These are phyloP conservation scores for Nomada goodeniana DNA, from an alignment of 2,888 invertebrate genomes.

Conservation along the genomic window DNA sequence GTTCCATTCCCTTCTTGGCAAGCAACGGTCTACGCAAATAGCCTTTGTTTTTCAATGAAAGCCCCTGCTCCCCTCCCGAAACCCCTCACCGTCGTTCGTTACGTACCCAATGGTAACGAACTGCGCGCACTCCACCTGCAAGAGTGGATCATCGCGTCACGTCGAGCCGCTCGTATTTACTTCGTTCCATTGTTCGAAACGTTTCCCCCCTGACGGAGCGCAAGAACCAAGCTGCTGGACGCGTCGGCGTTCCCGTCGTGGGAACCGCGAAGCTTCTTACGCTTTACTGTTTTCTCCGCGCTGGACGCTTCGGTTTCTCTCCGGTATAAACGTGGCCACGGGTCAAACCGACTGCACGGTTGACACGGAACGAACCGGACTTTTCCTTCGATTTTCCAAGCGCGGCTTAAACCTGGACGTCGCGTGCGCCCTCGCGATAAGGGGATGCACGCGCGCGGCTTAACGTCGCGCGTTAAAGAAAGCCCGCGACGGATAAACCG, in stretches of 20 bases:
- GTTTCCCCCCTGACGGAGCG: background rate
- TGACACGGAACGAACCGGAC: background rate
- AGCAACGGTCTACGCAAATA: constrained; percentile 22
- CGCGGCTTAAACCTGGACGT: too few relatives aligned
- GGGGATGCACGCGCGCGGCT: background rate
- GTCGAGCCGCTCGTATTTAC: background rate
- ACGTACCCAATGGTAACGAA: too few relatives aligned
- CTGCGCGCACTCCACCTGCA: too few relatives aligned
- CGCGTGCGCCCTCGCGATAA: background rate
- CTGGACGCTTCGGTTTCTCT: background rate
- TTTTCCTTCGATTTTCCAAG: background rate
- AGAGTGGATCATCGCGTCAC: constrained; percentile 16
- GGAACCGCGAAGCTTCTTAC: background rate
- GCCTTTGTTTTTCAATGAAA: constrained; percentile 25
- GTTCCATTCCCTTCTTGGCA: constrained; percentile 4
- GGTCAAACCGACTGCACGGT: background rate
- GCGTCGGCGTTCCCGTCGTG: too few relatives aligned
- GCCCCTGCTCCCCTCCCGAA: background rate
- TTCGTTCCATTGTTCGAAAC: background rate
- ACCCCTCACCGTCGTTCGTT: too few relatives aligned
- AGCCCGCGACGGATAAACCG: background rate
- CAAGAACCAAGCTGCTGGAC: background rate
- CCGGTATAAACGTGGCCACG: too few relatives aligned
- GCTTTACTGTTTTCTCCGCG: background rate
- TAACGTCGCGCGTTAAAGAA: background rate